phyloP scores from a whole-genome alignment of 2,888 invertebrate species.

The Volucella zonaria region DNA sequence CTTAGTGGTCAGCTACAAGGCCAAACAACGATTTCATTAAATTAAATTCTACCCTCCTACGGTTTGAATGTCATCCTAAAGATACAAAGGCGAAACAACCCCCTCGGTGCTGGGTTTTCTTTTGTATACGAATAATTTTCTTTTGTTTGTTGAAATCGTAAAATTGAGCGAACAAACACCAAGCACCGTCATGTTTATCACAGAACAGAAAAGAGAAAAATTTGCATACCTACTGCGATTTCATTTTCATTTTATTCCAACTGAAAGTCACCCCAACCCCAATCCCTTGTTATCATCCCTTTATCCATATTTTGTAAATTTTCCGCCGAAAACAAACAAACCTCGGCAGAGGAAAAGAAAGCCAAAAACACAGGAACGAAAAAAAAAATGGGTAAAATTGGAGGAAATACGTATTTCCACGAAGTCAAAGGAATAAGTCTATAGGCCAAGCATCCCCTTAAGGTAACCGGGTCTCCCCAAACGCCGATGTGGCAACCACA shows the following conservation, averaged over 20 bases:
- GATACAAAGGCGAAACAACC: not conserved
- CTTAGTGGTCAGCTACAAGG: not conserved
- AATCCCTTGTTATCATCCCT: not conserved
- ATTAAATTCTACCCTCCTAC: too few species aligned
- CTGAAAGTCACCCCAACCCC: not conserved
- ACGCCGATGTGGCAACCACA: constrained; percentile 54
- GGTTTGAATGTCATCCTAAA: not conserved
- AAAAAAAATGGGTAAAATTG: not conserved
- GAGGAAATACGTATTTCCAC: constrained; percentile 8
- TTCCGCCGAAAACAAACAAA: constrained; percentile 29
- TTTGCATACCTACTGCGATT: constrained; percentile 51
- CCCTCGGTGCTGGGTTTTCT: not conserved
- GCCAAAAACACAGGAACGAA: not conserved
- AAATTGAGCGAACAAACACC: constrained; percentile 38
- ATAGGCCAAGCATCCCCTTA: constrained; percentile 59
- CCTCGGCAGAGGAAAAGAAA: not conserved
- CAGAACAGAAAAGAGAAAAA: constrained; percentile 1
- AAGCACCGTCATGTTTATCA: constrained; percentile 2
- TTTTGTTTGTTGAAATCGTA: constrained; percentile 41
- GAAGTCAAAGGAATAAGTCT: constrained; percentile 31
- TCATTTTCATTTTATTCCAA: constrained; percentile 16
- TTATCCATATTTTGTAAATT: constrained; percentile 20
- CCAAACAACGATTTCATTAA: not conserved
- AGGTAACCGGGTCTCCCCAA: constrained; percentile 50
- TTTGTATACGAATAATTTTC: not conserved